Evolutionary conservation across 2,797 vertebrate genomes (phyloP), one percentile per base, ranked within the genome.

Genomic region (Intellagama lesueurii): DNA sequence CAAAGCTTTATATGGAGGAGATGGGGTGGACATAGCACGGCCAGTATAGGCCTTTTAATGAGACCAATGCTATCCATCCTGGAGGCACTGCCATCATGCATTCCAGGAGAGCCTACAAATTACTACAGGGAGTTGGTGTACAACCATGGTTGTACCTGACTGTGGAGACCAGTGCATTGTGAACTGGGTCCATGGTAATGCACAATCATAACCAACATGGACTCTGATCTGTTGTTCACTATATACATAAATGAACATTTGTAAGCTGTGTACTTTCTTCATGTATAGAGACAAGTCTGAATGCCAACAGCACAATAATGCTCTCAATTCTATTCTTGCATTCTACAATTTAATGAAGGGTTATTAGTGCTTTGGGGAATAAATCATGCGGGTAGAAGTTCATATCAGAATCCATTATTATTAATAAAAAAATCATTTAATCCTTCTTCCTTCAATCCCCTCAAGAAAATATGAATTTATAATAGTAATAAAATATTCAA

Each of bases 361-460:
- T 81, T 90, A 87, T 77, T 90, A 81, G 81, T 66, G 64, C 87
- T 76, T 66, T 88, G 76, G 87, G 85, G 86, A 68, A 84, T 11
- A 84, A 85, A 47, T 70, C 81, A 87, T 44, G 70, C 47, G 73
- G 81, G 22, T 44, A 68, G 85, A 92, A 49, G 66, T 49, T 89
- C 87, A 90, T 60, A 93, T 24, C 3, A 5, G 68, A 81, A 86
- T 0, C 0, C 78, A 64, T 64, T 60, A 78, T 83, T 83, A 90
- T 90, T 81, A 86, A 90, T 81, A 90, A 49, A 86, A 56, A 82
- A 90, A 70, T 88, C 72, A 89, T 83, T 84, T 73, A 83, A 70
- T 86, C 52, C 85, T 92, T 52, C 83, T 91, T 60, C n/a, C 88
- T 83, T 90, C 83, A 82, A 83, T 77, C 83, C 92, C 75, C 82